Evolutionary conservation across 1,140 invertebrate species (phyloP).

Genomic region (Lordiphosa mommai): DNA sequence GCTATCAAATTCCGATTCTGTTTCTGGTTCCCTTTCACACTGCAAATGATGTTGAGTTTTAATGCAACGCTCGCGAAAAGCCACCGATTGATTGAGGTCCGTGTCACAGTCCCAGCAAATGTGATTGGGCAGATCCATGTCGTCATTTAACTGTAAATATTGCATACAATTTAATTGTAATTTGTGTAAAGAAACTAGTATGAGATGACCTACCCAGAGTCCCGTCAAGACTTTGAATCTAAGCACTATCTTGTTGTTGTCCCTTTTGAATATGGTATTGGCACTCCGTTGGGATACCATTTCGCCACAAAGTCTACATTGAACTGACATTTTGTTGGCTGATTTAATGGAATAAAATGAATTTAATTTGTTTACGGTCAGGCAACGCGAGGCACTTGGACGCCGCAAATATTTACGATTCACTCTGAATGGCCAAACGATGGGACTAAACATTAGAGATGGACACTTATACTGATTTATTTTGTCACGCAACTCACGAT

Average conservation of each 20-base stretch:
- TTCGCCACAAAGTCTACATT: conserved; percentile 24
- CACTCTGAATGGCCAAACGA: too few species aligned
- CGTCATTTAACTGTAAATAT: conserved; percentile 28
- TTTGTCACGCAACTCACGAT: too few species aligned
- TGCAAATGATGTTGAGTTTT: conserved; percentile 8
- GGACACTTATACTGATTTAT: too few species aligned
- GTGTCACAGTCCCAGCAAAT: conserved; percentile 36
- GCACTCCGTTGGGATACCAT: conserved; percentile 11
- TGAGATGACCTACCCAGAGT: conserved; percentile 10
- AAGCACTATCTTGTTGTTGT: conserved; percentile 4
- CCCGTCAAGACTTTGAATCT: conserved; percentile 32
- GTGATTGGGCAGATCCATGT: conserved; percentile 16
- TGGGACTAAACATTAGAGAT: neutral
- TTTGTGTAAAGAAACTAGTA: neutral
- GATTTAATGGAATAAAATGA: neutral
- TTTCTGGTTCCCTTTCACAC: neutral
- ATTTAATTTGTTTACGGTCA: too few species aligned
- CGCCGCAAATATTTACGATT: too few species aligned
- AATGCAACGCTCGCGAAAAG: conserved; percentile 31
- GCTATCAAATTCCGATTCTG: neutral
- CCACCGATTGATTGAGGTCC: conserved; percentile 22
- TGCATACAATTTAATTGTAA: neutral
- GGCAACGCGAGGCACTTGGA: too few species aligned
- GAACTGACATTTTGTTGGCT: neutral
- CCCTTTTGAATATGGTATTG: conserved; percentile 24